phyloP scores from a whole-genome alignment of 2,888 invertebrate genomes.

The Chymomyza amoena region DNA sequence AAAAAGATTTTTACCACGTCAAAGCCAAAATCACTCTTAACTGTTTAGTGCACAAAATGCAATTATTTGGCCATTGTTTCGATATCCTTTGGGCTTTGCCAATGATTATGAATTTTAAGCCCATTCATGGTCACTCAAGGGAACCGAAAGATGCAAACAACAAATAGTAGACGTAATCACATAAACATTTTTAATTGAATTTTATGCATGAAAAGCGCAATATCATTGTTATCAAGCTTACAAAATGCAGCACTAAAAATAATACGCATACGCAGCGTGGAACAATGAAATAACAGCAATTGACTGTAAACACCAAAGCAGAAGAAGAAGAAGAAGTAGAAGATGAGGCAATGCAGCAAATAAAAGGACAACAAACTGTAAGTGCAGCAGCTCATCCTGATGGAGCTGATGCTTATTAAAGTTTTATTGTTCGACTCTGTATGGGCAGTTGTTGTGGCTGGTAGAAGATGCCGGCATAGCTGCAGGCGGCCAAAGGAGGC shows the following conservation, averaged over 20 bases:
- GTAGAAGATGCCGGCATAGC: not conserved
- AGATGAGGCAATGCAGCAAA: too few species aligned
- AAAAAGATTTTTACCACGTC: too few species aligned
- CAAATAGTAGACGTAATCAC: not conserved
- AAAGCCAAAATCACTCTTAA: not conserved
- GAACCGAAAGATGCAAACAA: not conserved
- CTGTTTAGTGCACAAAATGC: not conserved
- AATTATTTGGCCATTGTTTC: not conserved
- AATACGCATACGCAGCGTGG: conserved; percentile 34
- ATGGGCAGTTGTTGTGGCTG: conserved; percentile 26
- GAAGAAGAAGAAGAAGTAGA: not conserved
- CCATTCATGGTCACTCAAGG: conserved; percentile 1
- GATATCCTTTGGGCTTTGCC: not conserved
- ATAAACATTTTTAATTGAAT: not conserved
- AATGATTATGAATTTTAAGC: not conserved
- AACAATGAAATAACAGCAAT: conserved; percentile 12
- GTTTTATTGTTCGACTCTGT: conserved; percentile 44
- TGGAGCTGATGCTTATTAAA: conserved; percentile 46
- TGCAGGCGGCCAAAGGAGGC: not conserved
- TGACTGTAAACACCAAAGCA: conserved; percentile 13
- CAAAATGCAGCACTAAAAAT: conserved; percentile 3
- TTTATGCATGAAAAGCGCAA: conserved; percentile 1
- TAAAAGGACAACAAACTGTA: conserved; percentile 9
- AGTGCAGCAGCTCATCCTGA: conserved; percentile 23
- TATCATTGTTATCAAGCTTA: not conserved